A percentile compares a stretch with the other conserved stretches of the same genome.
phyloP scores from a whole-genome alignment of 2,888 invertebrate genomes.

The Agrilus biguttatus region DNA sequence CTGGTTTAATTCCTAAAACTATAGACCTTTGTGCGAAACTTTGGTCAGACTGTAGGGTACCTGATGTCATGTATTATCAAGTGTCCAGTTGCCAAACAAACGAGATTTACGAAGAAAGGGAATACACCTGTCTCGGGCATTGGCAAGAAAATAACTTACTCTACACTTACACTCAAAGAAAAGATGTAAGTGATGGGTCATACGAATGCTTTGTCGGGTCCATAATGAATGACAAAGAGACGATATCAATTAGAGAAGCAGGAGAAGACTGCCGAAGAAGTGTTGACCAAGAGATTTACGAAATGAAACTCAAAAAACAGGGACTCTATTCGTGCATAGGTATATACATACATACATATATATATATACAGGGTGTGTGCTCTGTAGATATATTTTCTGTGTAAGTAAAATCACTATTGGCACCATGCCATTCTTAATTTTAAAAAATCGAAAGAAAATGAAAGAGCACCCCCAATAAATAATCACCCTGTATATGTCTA shows the following conservation, averaged over 20 bases:
- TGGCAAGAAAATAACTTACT: conserved; percentile 47
- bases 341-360: conserved; percentile 3
- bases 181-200: conserved; percentile 38
- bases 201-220: conserved; percentile 54
- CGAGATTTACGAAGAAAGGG: conserved; percentile 49
- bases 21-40: conserved; percentile 46
- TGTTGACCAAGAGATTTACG: conserved; percentile 41
- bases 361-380: conserved; percentile 1
- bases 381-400: conserved; percentile 1
- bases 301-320: conserved; percentile 44
- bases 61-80: conserved; percentile 51
- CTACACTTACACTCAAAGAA: conserved; percentile 49
- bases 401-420: no score
- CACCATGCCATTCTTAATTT: no score
- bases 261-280: conserved; percentile 48
- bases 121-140: conserved; percentile 50
- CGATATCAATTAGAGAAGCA: conserved; percentile 49
- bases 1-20: conserved; percentile 46
- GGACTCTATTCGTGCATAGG: conserved; percentile 23
- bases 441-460: no score
- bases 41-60: conserved; percentile 48
- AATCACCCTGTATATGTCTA: no score
- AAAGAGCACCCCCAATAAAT: no score
- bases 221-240: conserved; percentile 39
- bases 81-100: conserved; percentile 44